phyloP scores from a whole-genome alignment of 2,113 vertebrate genomes.

The Psittacula cyanocephala region DNA sequence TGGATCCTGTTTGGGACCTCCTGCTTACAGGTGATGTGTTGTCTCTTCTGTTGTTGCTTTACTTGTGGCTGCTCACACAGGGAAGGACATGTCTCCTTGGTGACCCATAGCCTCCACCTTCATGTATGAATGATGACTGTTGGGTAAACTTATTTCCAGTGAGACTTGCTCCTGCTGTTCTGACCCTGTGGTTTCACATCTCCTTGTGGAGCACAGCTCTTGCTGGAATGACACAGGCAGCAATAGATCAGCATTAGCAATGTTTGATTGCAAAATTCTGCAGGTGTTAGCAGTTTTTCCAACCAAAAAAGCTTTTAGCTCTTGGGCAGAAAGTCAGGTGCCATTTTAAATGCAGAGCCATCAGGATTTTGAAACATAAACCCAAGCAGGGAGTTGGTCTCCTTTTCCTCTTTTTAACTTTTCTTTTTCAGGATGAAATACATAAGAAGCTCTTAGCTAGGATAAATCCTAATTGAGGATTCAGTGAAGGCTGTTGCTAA shows the following conservation, averaged over 20 bases:
- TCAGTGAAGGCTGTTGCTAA: slow-evolving; percentile 30
- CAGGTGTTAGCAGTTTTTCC: background rate
- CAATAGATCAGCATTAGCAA: background rate
- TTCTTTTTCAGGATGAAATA: background rate
- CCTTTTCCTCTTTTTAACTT: background rate
- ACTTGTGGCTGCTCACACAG: accelerated
- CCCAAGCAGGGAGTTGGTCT: background rate
- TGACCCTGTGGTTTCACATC: background rate
- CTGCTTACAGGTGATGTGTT: accelerated
- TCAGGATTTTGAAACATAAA: background rate
- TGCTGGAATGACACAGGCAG: background rate
- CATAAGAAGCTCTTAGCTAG: slow-evolving; percentile 27
- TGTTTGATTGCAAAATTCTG: background rate
- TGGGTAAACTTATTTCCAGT: background rate
- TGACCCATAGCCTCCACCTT: accelerated
- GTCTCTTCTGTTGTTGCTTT: background rate
- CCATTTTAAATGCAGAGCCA: slow-evolving; percentile 11
- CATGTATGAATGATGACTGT: accelerated
- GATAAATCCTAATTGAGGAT: slow-evolving; percentile 51
- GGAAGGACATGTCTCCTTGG: background rate
- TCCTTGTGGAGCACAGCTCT: background rate
- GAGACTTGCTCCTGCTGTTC: background rate
- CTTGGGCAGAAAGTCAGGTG: slow-evolving; percentile 41
- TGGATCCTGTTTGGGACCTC: accelerated
- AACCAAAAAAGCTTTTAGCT: slow-evolving; percentile 65